Percentiles rank a stretch among this genome's conserved stretches.
phyloP scores from a whole-genome alignment of 2,113 vertebrate species.

The Melanocharis versteri region DNA sequence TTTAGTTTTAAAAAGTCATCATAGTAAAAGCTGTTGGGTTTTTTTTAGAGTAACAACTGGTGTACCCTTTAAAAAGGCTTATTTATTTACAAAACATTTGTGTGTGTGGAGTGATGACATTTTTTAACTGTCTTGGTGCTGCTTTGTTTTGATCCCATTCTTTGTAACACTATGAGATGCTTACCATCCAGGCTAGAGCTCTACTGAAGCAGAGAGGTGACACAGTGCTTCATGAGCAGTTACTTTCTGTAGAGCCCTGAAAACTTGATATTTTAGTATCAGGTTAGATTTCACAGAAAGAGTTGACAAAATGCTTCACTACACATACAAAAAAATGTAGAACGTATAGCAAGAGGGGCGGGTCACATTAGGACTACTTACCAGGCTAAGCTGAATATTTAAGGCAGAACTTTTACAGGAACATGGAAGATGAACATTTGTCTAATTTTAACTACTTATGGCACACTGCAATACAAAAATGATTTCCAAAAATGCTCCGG shows the following conservation, averaged over 20 bases:
- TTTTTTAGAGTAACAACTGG: neutral
- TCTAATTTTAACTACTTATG: neutral
- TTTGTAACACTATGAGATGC: neutral
- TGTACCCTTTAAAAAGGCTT: neutral
- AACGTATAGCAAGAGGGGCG: neutral
- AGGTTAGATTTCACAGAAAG: neutral
- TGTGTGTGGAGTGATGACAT: neutral
- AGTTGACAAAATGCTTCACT: neutral
- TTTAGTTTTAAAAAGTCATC: neutral
- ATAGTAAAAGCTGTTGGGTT: neutral
- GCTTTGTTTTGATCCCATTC: neutral
- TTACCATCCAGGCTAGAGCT: neutral
- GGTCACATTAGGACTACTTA: neutral
- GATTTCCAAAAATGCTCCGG: neutral
- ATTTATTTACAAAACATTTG: neutral
- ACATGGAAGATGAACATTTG: neutral
- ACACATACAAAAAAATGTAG: neutral
- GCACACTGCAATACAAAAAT: neutral
- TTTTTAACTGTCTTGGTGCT: neutral
- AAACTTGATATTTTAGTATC: neutral
- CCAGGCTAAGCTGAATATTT: neutral
- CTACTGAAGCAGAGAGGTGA: neutral
- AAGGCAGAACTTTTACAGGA: neutral
- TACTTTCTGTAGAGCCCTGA: neutral
- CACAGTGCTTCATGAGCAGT: neutral